Evolutionary conservation across 2,113 vertebrate genomes (phyloP), one percentile per base, ranked within the genome.

Genomic region (Cryptotis parvus): DNA sequence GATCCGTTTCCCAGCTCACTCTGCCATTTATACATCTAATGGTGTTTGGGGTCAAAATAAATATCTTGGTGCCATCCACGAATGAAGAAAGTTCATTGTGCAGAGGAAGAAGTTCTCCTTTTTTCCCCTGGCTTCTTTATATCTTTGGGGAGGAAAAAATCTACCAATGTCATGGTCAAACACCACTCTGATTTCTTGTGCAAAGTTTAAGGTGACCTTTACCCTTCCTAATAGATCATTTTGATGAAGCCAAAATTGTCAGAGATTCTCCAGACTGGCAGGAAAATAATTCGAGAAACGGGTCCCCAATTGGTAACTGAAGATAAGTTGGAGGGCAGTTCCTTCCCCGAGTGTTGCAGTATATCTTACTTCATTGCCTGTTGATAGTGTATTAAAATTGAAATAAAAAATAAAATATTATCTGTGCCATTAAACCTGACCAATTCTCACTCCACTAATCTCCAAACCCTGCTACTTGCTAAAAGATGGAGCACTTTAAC

Each of bases 361-460:
- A 96, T 95, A 97, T 97, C 95, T 96, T 95, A 85, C 88, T 96
- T 95, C 93, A 96, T 93, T 94, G 96, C 95, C 37, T 97, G 96
- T 96, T 96, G 96, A 94, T 96, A 95, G 93, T 96, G 89, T 95
- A 96, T 97, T 97, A 96, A 97, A 96, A 94, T 92, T 84, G 96
- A 96, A 96, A 97, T 96, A 97, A 97, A 97, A n/a, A 97, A 97
- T 96, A 96, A 97, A 97, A 96, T 97, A 97, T 93, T 96, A 96
- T 96, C 95, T 94, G 79, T 96, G 95, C 94, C 94, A 94, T 96
- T 97, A 96, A 96, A 91, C 73, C 86, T 91, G 74, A 91, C 95
- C 96, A 91, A 41, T 78, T 88, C 95, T 94, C 92, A 95, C 93
- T 95, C 93, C 90, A 92, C 96, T 95, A 68, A 95, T 94, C 95